Conservation (phyloP, 64 coral and sea anemone genomes). For the Actinia tenebrosa region DNA sequence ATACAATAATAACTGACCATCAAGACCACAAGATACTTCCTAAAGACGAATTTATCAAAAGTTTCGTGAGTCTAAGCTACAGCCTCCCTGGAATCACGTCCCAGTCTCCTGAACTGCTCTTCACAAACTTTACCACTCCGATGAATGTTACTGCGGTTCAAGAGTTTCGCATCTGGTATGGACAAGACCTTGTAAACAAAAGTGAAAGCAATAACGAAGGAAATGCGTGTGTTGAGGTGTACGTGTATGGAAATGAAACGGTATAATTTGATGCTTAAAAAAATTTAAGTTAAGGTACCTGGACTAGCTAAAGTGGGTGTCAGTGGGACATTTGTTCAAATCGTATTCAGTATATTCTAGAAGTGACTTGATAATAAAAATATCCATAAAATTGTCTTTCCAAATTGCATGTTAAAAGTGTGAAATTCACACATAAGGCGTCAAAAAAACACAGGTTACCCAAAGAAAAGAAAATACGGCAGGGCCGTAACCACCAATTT, state of each 20-base stretch:
- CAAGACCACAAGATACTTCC: neutral
- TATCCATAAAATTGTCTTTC: no score
- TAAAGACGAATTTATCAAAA: neutral
- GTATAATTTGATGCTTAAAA: no score
- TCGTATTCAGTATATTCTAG: no score
- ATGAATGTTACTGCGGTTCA: neutral
- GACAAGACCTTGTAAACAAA: neutral
- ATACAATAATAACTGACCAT: neutral
- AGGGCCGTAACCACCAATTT: no score
- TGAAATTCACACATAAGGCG: no score
- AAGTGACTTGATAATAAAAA: no score
- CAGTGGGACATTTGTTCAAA: no score
- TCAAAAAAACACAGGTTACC: no score
- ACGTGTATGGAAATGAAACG: neutral
- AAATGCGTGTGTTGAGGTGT: neutral
- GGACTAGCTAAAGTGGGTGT: no score
- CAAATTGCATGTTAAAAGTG: no score
- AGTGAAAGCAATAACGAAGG: neutral
- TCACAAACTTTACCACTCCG: neutral
- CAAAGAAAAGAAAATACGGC: no score
- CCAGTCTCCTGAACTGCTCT: neutral
- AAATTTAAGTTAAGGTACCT: no score
- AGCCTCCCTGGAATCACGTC: neutral
- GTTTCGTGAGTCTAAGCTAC: neutral
- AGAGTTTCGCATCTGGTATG: constrained; percentile 23